Base-by-base conservation (phyloP, 2,888 invertebrate species). In the Polyploca ridens region DNA sequence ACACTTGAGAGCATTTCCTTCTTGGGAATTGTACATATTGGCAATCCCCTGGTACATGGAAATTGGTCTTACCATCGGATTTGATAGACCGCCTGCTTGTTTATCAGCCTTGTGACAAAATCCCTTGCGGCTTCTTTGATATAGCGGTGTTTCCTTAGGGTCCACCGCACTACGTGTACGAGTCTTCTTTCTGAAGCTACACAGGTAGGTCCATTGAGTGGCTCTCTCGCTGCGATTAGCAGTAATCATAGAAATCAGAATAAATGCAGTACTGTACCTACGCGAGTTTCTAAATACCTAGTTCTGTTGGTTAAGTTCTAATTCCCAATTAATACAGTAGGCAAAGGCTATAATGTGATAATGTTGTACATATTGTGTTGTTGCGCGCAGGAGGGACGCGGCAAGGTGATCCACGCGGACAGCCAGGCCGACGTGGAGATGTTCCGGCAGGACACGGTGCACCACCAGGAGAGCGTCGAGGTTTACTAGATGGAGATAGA, bases 341-440 rank as follows among this genome's bases (percentile, higher is more conserved):
- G 27, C 27, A 27, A 27, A 27, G 27, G 27, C 27, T 27, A 27
- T 27, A 2, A 27, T 27, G 27, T 27, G 27, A 27, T 27, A 27
- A 27, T 27, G 27, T 27, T 27, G 27, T 27, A 13, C 3, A 41
- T 13, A 57, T 64, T 35, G 58, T 19, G 35, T 3, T n/a, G 46
- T 61, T 44, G 33, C 4, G 38, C 19, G 11, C 83, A 93, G 93
- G 93, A 92, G 73, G 93, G 92, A 0, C 90, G 93, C 65, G 94
- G 88, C 41, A 95, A 95, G 88, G 72, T 96, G 76, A 89, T 96
- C 71, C 95, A 95, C 72, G 96, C 96, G 5, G 96, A 96, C 88
- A 96, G 96, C 86, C 96, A 96, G 88, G 96, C 95, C 5, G 96
- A 96, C 76, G 96, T 96, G 69, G 96, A 96, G 90, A 94, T 95